phyloP scores from a whole-genome alignment of 1,140 invertebrate genomes.

The Chironomus tepperi region DNA sequence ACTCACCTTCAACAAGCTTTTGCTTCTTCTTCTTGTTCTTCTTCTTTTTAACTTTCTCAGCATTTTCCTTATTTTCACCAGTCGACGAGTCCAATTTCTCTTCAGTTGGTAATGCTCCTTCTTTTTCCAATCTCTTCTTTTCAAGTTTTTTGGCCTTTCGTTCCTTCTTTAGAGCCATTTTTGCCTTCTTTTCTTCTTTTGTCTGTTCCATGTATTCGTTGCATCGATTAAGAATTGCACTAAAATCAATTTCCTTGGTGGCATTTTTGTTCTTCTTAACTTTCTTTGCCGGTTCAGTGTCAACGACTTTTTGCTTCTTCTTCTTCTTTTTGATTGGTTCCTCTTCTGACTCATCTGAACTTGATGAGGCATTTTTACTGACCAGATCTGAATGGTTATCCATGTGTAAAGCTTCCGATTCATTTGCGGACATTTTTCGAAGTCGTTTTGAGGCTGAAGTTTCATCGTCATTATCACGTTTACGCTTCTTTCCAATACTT shows the following conservation, averaged over 20 bases:
- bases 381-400: background rate
- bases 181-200: background rate
- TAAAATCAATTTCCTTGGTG: background rate
- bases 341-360: background rate
- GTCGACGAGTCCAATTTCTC: background rate
- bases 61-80: constrained; percentile 9
- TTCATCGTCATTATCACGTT: background rate
- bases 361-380: no score
- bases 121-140: background rate
- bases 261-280: background rate
- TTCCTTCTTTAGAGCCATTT: background rate
- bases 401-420: background rate
- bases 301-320: background rate
- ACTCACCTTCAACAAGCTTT: background rate
- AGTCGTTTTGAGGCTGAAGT: background rate
- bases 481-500: background rate
- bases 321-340: background rate
- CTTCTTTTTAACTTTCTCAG: background rate
- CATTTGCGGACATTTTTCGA: background rate
- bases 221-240: background rate
- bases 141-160: background rate
- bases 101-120: background rate
- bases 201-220: background rate
- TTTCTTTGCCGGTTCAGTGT: background rate
- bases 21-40: background rate